Evolutionary conservation across 2,888 invertebrate species (phyloP), one percentile per base, ranked within the genome.

Genomic region (Aspidiotus rigidus): DNA sequence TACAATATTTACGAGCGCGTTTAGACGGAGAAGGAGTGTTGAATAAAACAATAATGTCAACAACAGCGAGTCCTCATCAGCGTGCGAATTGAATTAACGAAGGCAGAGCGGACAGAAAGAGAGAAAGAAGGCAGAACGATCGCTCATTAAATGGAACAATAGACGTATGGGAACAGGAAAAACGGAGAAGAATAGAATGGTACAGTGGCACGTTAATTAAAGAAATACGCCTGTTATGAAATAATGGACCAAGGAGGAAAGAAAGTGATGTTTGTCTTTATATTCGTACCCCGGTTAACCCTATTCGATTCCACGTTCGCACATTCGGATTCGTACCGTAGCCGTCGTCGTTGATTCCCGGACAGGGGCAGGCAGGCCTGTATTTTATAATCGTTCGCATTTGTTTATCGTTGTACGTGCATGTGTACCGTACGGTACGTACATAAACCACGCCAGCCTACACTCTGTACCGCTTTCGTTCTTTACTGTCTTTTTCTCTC

Each of bases 101-200:
- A 59, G 49, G 56, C 56, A 64, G 49, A 67, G 49, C 67, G 67
- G 49, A 67, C 28, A 28, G 28, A 28, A 28, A 28, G 28, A 28
- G 28, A 28, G 28, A 28, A 28, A 28, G 28, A 28, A 28, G 28
- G 28, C 28, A 28, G 28, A 28, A 28, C 28, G 28, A 28, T 28
- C 28, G 67, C 67, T 67, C 67, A 67, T 67, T 67, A 67, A 60
- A 67, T 67, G 67, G 67, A 67, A 67, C 67, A 67, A 67, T 67
- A 60, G 67, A 59, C 60, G 60, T 67, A 67, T 67, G 67, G 67
- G 67, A 67, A 67, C 67, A 67, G 67, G 67, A 67, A 67, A 67
- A 67, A 67, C 60, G 59, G 16, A 59, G 59, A 67, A 67, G 67
- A 67, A 67, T 67, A 60, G 67, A 67, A 67, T 60, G 60, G 67